A percentile compares a stretch with the other conserved stretches of the same genome.
These are phyloP conservation scores for Agelastica alni DNA, from an alignment of 2,888 invertebrate genomes.

Conservation along the genomic window DNA sequence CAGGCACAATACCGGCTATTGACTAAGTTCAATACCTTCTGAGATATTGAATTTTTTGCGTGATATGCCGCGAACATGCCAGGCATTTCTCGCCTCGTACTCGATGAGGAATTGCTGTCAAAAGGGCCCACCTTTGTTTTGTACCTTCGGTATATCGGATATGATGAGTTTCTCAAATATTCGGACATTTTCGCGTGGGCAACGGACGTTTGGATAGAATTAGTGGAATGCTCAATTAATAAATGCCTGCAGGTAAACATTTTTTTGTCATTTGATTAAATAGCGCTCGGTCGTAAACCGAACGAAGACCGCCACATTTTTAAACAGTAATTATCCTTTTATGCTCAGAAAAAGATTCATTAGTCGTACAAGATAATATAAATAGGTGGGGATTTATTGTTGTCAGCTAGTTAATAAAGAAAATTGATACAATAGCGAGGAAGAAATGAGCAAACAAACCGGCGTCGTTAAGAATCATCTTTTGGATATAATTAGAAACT, in stretches of 20 bases:
- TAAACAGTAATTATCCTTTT: too few relatives aligned
- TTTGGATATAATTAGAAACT: too few relatives aligned
- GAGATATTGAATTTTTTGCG: conserved; percentile 56
- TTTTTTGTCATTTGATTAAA: too few relatives aligned
- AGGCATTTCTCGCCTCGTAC: conserved; percentile 48
- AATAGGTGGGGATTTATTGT: too few relatives aligned
- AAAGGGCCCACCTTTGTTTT: conserved; percentile 49
- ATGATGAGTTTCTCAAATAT: conserved; percentile 32
- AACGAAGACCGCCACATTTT: too few relatives aligned
- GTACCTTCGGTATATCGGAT: conserved; percentile 33
- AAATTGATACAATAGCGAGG: too few relatives aligned
- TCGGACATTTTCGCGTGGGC: conserved; percentile 26
- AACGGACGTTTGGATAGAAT: not conserved
- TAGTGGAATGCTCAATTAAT: conserved; percentile 24
- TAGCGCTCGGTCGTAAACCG: too few relatives aligned
- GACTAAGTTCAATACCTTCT: conserved; percentile 50
- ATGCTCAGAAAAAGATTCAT: too few relatives aligned
- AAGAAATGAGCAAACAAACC: too few relatives aligned
- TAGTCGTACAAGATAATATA: too few relatives aligned
- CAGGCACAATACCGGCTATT: conserved; percentile 50
- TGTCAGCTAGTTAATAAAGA: too few relatives aligned
- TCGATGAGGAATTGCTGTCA: conserved; percentile 55
- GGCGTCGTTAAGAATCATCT: too few relatives aligned
- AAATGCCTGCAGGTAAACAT: conserved; percentile 8
- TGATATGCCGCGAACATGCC: conserved; percentile 50